Evolutionary conservation across 1,140 invertebrate genomes (phyloP).

Genomic region (Choristoneura fumiferana): DNA sequence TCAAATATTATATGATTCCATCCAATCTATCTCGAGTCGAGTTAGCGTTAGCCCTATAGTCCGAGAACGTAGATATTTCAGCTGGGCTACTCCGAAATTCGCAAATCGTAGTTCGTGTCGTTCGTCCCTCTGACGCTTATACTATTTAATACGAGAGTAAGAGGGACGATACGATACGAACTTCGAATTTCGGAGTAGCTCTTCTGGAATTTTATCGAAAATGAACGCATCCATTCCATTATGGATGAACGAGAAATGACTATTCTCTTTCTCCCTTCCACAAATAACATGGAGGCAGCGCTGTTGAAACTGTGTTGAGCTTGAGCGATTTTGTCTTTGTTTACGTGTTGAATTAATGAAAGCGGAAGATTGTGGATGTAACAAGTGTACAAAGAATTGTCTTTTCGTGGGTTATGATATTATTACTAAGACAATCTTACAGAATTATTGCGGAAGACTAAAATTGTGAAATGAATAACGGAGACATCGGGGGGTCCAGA

Average conservation of each 20-base stretch:
- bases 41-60: too few relatives aligned
- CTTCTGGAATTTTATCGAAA: conserved; percentile 10
- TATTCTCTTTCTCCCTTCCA: conserved; percentile 39
- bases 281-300: conserved; percentile 53
- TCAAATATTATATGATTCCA: too few relatives aligned
- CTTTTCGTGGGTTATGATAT: conserved; percentile 56
- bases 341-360: conserved; percentile 66
- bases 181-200: too few relatives aligned
- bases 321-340: conserved; percentile 65
- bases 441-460: conserved; percentile 27
- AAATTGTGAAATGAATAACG: conserved; percentile 70
- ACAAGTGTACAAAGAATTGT: conserved; percentile 26
- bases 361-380: conserved; percentile 34
- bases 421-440: conserved; percentile 30
- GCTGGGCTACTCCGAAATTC: too few relatives aligned
- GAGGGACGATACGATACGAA: too few relatives aligned
- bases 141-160: too few relatives aligned
- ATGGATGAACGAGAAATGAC: conserved; percentile 19
- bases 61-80: conserved; percentile 10
- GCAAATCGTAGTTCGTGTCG: too few relatives aligned
- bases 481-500: conserved; percentile 65
- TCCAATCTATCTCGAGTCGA: too few relatives aligned
- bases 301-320: conserved; percentile 49
- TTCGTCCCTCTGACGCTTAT: too few relatives aligned
- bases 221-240: conserved; percentile 6